A percentile compares a stretch with the other conserved stretches of the same genome.
These are phyloP conservation scores for Chironomus tentans DNA, from an alignment of 2,888 invertebrate species.

Conservation along the genomic window DNA sequence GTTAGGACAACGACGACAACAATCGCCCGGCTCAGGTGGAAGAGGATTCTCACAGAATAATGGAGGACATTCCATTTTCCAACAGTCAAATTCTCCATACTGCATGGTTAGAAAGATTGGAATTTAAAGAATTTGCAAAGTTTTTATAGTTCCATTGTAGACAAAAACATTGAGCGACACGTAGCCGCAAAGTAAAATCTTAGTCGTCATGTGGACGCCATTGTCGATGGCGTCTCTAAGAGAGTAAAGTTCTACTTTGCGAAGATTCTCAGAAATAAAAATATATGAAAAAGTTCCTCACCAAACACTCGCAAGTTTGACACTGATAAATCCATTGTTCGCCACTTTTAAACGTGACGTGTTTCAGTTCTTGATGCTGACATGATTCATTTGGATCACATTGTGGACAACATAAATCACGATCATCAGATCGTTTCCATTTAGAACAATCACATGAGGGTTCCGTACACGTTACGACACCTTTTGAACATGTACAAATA, in stretches of 20 bases:
- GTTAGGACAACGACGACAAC: constrained; percentile 61
- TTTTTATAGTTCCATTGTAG: no score
- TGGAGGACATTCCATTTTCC: constrained; percentile 75
- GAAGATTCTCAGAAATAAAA: no score
- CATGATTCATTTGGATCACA: constrained; percentile 67
- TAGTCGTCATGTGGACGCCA: no score
- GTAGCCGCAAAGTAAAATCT: no score
- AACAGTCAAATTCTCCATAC: constrained; percentile 82
- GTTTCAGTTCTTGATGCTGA: constrained; percentile 68
- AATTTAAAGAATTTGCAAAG: no score
- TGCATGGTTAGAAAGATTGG: constrained; percentile 35
- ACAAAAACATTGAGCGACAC: no score
- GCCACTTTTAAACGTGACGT: constrained; percentile 67
- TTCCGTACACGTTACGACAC: constrained; percentile 59
- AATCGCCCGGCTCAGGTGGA: constrained; percentile 53
- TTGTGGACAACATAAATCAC: constrained; percentile 67
- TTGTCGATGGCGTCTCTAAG: no score
- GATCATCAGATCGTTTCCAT: constrained; percentile 40
- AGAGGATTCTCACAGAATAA: constrained; percentile 54
- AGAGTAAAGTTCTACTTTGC: no score
- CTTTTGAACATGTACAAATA: constrained; percentile 45
- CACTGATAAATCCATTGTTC: constrained; percentile 87
- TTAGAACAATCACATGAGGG: constrained; percentile 57
- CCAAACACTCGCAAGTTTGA: constrained; percentile 84
- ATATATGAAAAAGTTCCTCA: no score